Evolutionary conservation across 2,888 invertebrate genomes (phyloP).

Genomic region (Trissolcus brochymenae): DNA sequence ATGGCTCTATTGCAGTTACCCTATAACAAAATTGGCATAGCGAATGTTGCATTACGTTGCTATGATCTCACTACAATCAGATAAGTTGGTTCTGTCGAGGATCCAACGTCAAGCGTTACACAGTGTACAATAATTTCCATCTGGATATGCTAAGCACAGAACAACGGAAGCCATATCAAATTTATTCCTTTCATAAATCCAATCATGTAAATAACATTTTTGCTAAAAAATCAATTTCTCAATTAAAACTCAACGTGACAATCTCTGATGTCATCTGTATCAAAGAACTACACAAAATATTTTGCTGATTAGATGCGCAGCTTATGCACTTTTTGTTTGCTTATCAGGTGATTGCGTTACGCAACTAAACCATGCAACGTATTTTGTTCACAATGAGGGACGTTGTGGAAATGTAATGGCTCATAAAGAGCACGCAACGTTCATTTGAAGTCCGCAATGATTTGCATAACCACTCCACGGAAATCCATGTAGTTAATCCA

Average conservation of each 20-base stretch:
- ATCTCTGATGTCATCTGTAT: background rate
- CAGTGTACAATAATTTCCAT: conserved; percentile 43
- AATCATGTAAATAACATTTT: conserved; percentile 50
- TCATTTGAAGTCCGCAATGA: conserved; percentile 8
- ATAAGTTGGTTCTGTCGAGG: conserved; percentile 34
- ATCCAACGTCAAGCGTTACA: conserved; percentile 40
- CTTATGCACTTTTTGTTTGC: conserved; percentile 15
- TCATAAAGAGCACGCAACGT: conserved; percentile 14
- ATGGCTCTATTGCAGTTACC: conserved; percentile 2
- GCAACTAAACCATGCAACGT: conserved; percentile 10
- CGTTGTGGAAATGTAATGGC: conserved; percentile 33
- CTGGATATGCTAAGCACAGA: conserved; percentile 52
- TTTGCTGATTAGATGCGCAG: background rate
- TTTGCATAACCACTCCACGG: conserved; percentile 3
- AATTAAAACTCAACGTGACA: conserved; percentile 3
- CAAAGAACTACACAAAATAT: background rate
- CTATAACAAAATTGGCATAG: conserved; percentile 36
- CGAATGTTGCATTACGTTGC: conserved; percentile 42
- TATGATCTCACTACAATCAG: conserved; percentile 46
- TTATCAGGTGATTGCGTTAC: conserved; percentile 24
- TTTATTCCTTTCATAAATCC: conserved; percentile 44
- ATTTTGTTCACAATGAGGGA: conserved; percentile 21
- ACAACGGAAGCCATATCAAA: conserved; percentile 40
- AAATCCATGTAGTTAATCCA: conserved; percentile 6
- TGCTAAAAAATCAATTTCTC: conserved; percentile 39